Evolutionary conservation across 1,140 invertebrate species (phyloP), one percentile per base, ranked within the genome.

Genomic region (Drosophila asahinai): DNA sequence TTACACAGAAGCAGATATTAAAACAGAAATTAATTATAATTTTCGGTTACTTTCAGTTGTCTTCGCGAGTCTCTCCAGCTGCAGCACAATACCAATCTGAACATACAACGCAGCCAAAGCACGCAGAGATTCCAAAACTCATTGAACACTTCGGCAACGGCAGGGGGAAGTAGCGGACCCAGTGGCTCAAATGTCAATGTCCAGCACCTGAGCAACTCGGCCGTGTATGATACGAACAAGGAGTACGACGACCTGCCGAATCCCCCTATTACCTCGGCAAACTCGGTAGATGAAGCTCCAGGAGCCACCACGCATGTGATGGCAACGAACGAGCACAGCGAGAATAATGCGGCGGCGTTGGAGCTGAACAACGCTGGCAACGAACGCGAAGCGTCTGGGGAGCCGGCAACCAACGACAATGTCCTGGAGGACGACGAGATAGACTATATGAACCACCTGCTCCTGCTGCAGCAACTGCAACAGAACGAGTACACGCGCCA

Each of bases 21-120:
- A 45, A 19, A 17, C 8, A 17, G 4, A 45, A 9, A 3, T 19
- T 40, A 9, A 3, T 14, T 38, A 2, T n/a, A 19, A 19, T 40
- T n/a, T 5, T 3, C 1, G 30, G 30, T 36, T 22, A 15, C 14
- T 5, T 25, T 74, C 36, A 93, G 92, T 78, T 93, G 92, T 45
- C 58, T 93, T 22, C 91, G 92, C 6, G 92, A 93, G 55, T 92
- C 91, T n/a, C 52, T 93, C 49, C 91, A 91, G 77, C 63, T 93
- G 25, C 92, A 93, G 76, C 92, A 93, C 63, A 93, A 93, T 14
- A 93, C 92, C 38, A 93, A 93, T 81, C 66, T 93, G 1, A 93
- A 93, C 36, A 93, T 93, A 19, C 92, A 93, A 60, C 91, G 92
- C 14, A 93, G 92, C 65, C 92, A 93, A 57, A 93, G 92, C 54